Evolutionary conservation across 2,888 invertebrate genomes (phyloP).

Genomic region (Oscheius sp.): DNA sequence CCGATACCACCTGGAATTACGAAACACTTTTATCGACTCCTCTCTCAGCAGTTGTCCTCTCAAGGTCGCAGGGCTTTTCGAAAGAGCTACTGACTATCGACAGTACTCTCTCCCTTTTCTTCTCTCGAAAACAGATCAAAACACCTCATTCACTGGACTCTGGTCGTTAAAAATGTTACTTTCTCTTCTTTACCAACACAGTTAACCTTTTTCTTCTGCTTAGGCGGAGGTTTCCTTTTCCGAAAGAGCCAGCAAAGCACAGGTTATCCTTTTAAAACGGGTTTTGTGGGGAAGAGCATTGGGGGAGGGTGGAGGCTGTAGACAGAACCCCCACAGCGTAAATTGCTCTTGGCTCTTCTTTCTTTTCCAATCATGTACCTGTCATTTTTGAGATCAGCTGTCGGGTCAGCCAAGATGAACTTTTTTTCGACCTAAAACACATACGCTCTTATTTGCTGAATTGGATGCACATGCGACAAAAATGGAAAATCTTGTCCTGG

Average conservation of each 20-base stretch:
- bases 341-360: constrained; percentile 34
- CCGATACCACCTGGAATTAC: constrained; percentile 6
- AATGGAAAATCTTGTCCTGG: constrained; percentile 21
- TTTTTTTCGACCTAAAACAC: background rate
- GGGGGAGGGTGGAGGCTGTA: constrained; percentile 22
- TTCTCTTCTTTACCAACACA: background rate
- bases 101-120: constrained; percentile 9
- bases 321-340: constrained; percentile 26
- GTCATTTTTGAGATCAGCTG: constrained; percentile 16
- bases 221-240: constrained; percentile 8
- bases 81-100: constrained; percentile 15
- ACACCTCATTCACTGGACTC: background rate
- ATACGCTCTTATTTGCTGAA: constrained; percentile 24
- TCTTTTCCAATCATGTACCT: constrained; percentile 15
- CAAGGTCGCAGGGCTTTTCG: constrained; percentile 25
- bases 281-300: constrained; percentile 30
- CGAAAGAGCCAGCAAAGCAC: constrained; percentile 26
- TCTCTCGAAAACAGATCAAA: constrained; percentile 1
- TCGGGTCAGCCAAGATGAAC: too few species aligned
- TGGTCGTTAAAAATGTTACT: background rate
- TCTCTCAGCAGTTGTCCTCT: background rate
- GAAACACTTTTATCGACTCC: background rate
- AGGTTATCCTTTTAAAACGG: constrained; percentile 31
- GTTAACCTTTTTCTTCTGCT: constrained; percentile 11
- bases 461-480: constrained; percentile 15